Evolutionary conservation across 2,888 invertebrate genomes (phyloP).

Genomic region (Drosophila putrida): DNA sequence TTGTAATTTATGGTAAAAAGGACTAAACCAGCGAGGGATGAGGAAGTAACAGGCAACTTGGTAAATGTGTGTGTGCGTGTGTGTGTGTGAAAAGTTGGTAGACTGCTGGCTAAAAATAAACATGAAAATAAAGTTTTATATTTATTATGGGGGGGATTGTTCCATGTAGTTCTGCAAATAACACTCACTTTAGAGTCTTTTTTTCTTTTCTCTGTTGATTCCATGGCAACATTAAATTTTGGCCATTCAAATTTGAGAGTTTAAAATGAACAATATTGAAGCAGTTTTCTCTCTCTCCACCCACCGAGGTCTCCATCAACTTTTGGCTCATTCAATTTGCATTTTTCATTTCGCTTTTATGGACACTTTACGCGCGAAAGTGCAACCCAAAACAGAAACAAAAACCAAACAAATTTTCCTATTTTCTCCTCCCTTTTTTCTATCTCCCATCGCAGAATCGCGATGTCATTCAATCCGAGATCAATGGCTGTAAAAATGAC

Average conservation of each 20-base stretch:
- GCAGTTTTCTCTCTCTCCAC: background rate
- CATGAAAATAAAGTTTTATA: conserved; percentile 68
- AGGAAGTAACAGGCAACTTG: conserved; percentile 11
- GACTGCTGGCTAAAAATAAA: conserved; percentile 63
- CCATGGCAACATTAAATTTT: conserved; percentile 50
- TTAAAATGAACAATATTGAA: conserved; percentile 36
- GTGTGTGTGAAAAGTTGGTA: conserved; percentile 52
- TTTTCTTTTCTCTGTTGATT: background rate
- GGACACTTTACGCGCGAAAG: conserved; percentile 53
- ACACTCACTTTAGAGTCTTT: conserved; percentile 14
- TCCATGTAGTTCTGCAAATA: conserved; percentile 48
- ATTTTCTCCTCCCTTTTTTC: background rate
- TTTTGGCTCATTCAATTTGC: conserved; percentile 66
- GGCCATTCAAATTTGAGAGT: conserved; percentile 32
- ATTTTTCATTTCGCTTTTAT: conserved; percentile 74
- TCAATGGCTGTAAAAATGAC: conserved; percentile 79
- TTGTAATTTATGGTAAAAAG: conserved; percentile 55
- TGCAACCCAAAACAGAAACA: conserved; percentile 33
- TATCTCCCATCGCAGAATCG: conserved; percentile 16
- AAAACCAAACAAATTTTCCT: conserved; percentile 33
- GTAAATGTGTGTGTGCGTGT: conserved; percentile 37
- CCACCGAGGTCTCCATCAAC: background rate
- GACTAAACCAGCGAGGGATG: background rate
- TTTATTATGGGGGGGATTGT: conserved; percentile 57
- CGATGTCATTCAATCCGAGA: conserved; percentile 75